Base-by-base conservation (phyloP, 2,797 vertebrate genomes). In the Falco biarmicus region DNA sequence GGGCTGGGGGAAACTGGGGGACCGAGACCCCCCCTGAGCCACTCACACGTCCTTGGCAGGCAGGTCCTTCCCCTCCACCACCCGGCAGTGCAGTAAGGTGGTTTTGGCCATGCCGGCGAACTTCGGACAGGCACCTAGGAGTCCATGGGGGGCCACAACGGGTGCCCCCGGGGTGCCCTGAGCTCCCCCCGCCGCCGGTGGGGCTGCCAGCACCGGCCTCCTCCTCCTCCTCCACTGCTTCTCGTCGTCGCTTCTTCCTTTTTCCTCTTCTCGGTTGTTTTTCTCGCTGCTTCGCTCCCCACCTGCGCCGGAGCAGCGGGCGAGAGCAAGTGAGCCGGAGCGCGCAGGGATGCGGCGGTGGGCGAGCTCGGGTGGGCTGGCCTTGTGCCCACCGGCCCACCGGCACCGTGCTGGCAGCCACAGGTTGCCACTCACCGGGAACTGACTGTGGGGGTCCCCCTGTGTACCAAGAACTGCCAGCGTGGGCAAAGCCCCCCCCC, bases 31-130 rank as follows among this genome's bases (percentile, higher is more conserved):
- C 26, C 50, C 50, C 69, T 15, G 11, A 81, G 34, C 7, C 66
- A 94, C 93, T 94, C 76, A 94, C 95, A 93, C 25, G 53, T 93
- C 93, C 84, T 90, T 93, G 90, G 90, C 76, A 2, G 90, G 90
- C 84, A 89, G 90, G n/a, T 95, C 93, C 80, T 83, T 93, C 66
- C 66, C 87, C 68, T 93, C 90, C 95, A 90, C 29, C 84, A 90
- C 25, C 43, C 90, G 92, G 80, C 92, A 90, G 87, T n/a, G 63
- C 80, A 92, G 84, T 10, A 76, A 66, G 37, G 41, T 63, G 84
- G 12, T 63, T 79, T 75, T 88, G 66, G 80, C 87, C 90, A 88
- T 93, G 53, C 51, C 5, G 61, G 61, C 0, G 28, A 84, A 37
- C 53, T 95, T 50, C 53, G 10, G 3, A 32, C 69, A 17, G 15